These are phyloP conservation scores for Trigoniulus corallinus DNA, from an alignment of 1,140 invertebrate genomes.

Conservation along the genomic window DNA sequence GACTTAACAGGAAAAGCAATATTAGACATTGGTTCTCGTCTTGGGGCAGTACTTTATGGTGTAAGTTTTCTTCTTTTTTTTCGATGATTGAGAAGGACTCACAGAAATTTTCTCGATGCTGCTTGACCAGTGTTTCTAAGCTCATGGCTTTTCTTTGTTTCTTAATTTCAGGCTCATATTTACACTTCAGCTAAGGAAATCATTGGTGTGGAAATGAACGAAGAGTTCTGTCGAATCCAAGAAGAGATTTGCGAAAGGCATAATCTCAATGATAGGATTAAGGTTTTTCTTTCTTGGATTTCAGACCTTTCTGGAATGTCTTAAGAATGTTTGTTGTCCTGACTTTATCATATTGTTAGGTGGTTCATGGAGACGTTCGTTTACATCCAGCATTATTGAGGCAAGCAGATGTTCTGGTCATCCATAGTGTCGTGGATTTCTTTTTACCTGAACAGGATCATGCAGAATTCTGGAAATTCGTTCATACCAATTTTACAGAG, in stretches of 20 bases:
- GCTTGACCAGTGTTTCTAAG: too few species aligned
- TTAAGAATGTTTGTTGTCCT: too few species aligned
- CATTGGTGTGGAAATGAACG: slow-evolving; percentile 51
- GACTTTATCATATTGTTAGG: too few species aligned
- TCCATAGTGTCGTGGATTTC: slow-evolving; percentile 47
- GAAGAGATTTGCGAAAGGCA: slow-evolving; percentile 38
- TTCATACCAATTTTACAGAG: slow-evolving; percentile 34
- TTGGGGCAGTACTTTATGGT: slow-evolving; percentile 49
- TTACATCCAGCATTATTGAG: slow-evolving; percentile 34
- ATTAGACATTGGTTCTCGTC: slow-evolving; percentile 48
- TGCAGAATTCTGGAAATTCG: slow-evolving; percentile 39
- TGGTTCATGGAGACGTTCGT: slow-evolving; percentile 36
- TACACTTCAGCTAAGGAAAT: slow-evolving; percentile 40
- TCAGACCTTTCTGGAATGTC: too few species aligned
- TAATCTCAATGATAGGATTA: slow-evolving; percentile 32
- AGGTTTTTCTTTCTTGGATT: too few species aligned
- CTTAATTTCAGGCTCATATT: slow-evolving; percentile 39
- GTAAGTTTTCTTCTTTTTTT: too few species aligned
- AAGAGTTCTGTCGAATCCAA: slow-evolving; percentile 44
- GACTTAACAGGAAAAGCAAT: slow-evolving; percentile 38
- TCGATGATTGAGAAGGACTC: too few species aligned
- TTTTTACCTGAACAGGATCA: slow-evolving; percentile 37
- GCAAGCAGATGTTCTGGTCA: slow-evolving; percentile 36
- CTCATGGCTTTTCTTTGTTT: too few species aligned
- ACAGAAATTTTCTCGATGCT: too few species aligned